Conservation (phyloP, 1,140 invertebrate species). For the Drosophila lowei region DNA sequence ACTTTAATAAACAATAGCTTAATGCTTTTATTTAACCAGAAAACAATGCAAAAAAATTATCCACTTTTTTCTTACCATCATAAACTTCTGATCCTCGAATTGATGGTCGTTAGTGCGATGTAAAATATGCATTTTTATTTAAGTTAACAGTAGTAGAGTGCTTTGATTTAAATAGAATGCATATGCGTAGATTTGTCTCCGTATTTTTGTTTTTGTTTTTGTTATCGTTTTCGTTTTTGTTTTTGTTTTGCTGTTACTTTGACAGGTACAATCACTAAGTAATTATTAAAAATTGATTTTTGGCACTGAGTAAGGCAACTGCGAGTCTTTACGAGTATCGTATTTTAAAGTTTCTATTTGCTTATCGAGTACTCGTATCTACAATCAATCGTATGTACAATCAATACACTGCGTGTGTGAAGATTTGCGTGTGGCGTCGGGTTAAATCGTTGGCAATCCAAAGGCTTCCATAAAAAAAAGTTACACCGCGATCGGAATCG, state of each 20-base stretch:
- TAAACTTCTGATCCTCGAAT: slow-evolving; percentile 83
- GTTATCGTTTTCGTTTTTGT: slow-evolving; percentile 1
- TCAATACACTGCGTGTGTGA: too few species aligned
- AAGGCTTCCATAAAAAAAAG: neutral
- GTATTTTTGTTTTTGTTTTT: slow-evolving; percentile 13
- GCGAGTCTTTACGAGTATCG: slow-evolving; percentile 34
- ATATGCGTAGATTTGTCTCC: slow-evolving; percentile 36
- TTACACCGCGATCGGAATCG: slow-evolving; percentile 35
- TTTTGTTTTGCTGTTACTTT: slow-evolving; percentile 41
- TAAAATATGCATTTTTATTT: slow-evolving; percentile 78
- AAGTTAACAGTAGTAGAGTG: slow-evolving; percentile 5
- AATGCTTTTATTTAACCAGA: too few species aligned
- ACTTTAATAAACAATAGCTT: too few species aligned
- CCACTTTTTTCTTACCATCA: slow-evolving; percentile 74
- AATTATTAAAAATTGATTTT: slow-evolving; percentile 62
- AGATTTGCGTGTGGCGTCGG: slow-evolving; percentile 5
- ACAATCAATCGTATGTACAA: slow-evolving; percentile 6
- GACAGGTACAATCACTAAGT: slow-evolving; percentile 70
- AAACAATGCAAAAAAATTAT: neutral
- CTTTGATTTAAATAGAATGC: slow-evolving; percentile 35
- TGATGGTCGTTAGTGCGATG: slow-evolving; percentile 82
- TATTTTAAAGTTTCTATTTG: neutral
- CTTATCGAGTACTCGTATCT: slow-evolving; percentile 16
- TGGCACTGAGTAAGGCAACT: slow-evolving; percentile 81
- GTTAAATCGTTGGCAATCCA: too few species aligned